Evolutionary conservation across 2,113 vertebrate genomes (phyloP).

Genomic region (Sus scrofa): T2T-Sscrofa CM000819.6:66837001-66837500

Average conservation of each 20-base stretch:
- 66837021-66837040: not conserved
- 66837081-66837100: not conserved
- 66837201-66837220: not conserved
- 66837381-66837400: not conserved
- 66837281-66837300: not conserved
- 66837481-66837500: slow-evolving; percentile 2
- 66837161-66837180: not conserved
- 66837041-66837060: not conserved
- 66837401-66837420: slow-evolving; percentile 45
- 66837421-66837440: not conserved
- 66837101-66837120: not conserved
- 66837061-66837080: not conserved
- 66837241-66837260: no score
- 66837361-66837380: not conserved
- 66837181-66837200: not conserved
- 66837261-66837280: not conserved
- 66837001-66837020: not conserved
- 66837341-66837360: not conserved
- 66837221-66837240: not conserved
- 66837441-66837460: not conserved
- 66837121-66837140: not conserved
- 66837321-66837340: not conserved
- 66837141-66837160: not conserved
- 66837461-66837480: slow-evolving; percentile 30
- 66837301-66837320: not conserved